Conservation (phyloP, 1,140 invertebrate species). For the Panagrolaimus sp. region DNA sequence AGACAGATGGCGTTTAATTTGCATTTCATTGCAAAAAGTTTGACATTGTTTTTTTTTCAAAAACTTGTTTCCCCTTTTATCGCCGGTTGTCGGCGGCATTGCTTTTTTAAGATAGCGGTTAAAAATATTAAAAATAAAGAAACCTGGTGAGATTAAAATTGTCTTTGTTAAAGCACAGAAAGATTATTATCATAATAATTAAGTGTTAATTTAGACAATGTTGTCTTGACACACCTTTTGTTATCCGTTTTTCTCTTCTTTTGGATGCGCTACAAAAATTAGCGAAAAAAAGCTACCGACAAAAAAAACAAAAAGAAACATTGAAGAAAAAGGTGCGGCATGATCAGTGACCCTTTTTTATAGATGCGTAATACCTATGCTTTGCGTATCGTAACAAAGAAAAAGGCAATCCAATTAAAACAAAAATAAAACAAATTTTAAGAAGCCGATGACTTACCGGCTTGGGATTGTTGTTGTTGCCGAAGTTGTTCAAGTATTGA, state of each 20-base stretch:
- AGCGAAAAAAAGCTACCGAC: not conserved
- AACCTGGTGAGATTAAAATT: not conserved
- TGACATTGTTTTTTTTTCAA: not conserved
- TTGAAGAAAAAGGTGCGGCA: too few relatives aligned
- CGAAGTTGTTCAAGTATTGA: not conserved
- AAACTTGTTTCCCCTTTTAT: constrained; percentile 1
- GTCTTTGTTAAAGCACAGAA: too few relatives aligned
- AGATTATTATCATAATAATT: too few relatives aligned
- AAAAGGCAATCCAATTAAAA: not conserved
- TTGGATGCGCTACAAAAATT: not conserved
- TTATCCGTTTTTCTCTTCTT: not conserved
- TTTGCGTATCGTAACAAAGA: not conserved
- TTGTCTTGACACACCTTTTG: constrained; percentile 5
- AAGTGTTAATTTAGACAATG: not conserved
- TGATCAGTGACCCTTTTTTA: too few relatives aligned
- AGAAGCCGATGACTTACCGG: not conserved
- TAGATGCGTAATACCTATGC: too few relatives aligned
- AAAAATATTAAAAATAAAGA: not conserved
- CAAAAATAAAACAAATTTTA: not conserved
- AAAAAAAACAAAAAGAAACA: not conserved
- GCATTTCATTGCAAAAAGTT: not conserved
- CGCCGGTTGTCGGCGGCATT: not conserved
- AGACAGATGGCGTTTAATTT: too few relatives aligned
- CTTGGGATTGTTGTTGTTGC: constrained; percentile 1
- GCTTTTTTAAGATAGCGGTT: not conserved